Evolutionary conservation across 2,113 vertebrate species (phyloP).

Genomic region (Thunnus maccoyii): DNA sequence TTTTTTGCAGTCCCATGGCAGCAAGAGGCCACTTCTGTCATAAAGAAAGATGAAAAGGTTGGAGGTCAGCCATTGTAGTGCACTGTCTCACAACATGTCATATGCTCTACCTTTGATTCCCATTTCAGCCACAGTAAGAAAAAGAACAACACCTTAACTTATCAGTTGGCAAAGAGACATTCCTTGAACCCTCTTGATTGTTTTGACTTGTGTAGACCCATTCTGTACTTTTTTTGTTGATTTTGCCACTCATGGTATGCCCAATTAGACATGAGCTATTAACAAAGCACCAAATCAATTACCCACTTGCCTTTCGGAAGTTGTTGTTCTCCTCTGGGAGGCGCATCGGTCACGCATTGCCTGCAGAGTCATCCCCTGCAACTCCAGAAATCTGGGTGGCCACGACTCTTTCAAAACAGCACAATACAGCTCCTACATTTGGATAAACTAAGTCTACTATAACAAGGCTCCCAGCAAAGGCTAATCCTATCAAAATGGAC

Average conservation of each 20-base stretch:
- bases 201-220: slow-evolving; percentile 25
- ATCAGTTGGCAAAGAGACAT: neutral
- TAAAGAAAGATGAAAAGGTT: slow-evolving; percentile 46
- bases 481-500: slow-evolving; percentile 87
- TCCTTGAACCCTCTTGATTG: neutral
- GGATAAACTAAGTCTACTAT: slow-evolving; percentile 83
- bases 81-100: slow-evolving; percentile 46
- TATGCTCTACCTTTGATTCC: slow-evolving; percentile 8
- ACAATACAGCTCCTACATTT: slow-evolving; percentile 81
- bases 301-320: slow-evolving; percentile 78
- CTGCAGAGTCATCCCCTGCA: slow-evolving; percentile 70
- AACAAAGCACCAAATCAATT: slow-evolving; percentile 77
- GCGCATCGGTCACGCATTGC: slow-evolving; percentile 74
- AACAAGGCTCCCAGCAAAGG: slow-evolving; percentile 80
- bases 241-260: slow-evolving; percentile 56
- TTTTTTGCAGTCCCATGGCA: slow-evolving; percentile 24
- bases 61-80: slow-evolving; percentile 33
- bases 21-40: slow-evolving; percentile 46
- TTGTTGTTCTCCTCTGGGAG: slow-evolving; percentile 72
- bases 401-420: slow-evolving; percentile 77
- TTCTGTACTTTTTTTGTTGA: slow-evolving; percentile 52
- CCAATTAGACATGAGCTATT: slow-evolving; percentile 75
- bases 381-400: slow-evolving; percentile 84
- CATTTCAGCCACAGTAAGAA: neutral
- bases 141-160: neutral